Percentiles rank a stretch among this genome's conserved stretches.
phyloP scores from a whole-genome alignment of 2,888 invertebrate species.

The Malachius bipustulatus region DNA sequence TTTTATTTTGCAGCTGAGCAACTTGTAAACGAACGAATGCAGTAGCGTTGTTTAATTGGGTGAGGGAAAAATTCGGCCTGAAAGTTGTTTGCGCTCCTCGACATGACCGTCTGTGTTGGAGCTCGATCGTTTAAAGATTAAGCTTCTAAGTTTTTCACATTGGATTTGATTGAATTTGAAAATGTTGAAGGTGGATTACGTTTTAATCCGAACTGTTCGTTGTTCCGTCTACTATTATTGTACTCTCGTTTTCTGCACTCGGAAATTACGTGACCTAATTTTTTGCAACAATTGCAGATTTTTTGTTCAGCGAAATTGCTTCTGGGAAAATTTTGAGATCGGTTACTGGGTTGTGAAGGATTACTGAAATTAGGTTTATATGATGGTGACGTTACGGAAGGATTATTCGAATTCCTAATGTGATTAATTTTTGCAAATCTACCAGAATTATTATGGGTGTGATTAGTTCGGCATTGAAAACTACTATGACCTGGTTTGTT shows the following conservation, averaged over 20 bases:
- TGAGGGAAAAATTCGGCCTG: conserved; percentile 12
- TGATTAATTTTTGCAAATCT: too few relatives aligned
- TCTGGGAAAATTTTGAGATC: neutral
- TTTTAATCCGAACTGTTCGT: conserved; percentile 1
- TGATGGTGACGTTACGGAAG: too few relatives aligned
- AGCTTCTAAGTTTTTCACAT: too few relatives aligned
- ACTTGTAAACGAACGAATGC: conserved; percentile 8
- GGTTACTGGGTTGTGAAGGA: neutral
- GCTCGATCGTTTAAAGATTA: conserved; percentile 9
- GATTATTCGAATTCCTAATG: too few relatives aligned
- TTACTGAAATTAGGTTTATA: neutral
- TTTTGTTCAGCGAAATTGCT: neutral
- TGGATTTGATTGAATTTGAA: too few relatives aligned
- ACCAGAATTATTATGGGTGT: too few relatives aligned
- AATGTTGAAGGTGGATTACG: neutral
- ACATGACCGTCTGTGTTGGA: conserved; percentile 6
- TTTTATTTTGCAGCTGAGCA: conserved; percentile 5
- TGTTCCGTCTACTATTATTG: conserved; percentile 14
- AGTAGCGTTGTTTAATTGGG: conserved; percentile 10
- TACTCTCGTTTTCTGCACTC: conserved; percentile 18
- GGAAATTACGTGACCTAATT: conserved; percentile 14
- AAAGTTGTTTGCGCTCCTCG: conserved; percentile 10
- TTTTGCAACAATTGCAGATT: conserved; percentile 16
- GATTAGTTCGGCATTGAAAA: conserved; percentile 5
- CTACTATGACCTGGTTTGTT: conserved; percentile 12